Base-by-base conservation (phyloP, 2,113 vertebrate genomes). In the Ceyx cyanopectus region DNA sequence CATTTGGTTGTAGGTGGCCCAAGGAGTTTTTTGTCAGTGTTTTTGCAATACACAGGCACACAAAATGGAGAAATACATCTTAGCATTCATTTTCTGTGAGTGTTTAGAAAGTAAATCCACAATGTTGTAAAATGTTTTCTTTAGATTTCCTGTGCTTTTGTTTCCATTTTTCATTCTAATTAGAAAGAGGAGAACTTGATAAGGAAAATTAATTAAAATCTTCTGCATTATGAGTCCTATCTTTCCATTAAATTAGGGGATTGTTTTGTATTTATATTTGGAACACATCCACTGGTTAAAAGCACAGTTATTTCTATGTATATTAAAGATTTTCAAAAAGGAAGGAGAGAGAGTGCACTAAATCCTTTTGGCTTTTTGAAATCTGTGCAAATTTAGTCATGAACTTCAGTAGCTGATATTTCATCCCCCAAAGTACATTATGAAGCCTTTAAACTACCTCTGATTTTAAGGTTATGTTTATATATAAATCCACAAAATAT, bases 191-290 rank as follows among this genome's bases (percentile, higher is more conserved):
- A 74, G 40, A 79, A 48, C 17, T 27, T 76, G 34, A 73, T 72
- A 84, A 78, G 69, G 72, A 78, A 93, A 90, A 86, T 27, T 40
- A 90, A 93, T 92, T 87, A 46, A 60, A 46, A 18, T 30, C 90
- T 76, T 73, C 22, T n/a, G 1, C 75, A 34, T 78, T 83, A 29
- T 54, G 26, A 58, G 7, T 74, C 46, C 24, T 57, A 14, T 81
- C 72, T 93, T 81, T 73, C n/a, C 27, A 81, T 23, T 78, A 62
- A 86, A 15, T 18, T 32, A 18, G 4, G 7, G 8, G 1, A 61
- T 75, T 87, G 4, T 58, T 89, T 90, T 79, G 21, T 68, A 8
- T 91, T 89, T 92, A 7, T 66, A 48, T 68, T 87, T 80, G 54
- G n/a, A 85, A 82, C 51, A 41, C 30, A 62, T 20, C 23, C 15